These are phyloP conservation scores for Mirounga angustirostris DNA, from an alignment of 2,113 vertebrate species.

Conservation along the genomic window DNA sequence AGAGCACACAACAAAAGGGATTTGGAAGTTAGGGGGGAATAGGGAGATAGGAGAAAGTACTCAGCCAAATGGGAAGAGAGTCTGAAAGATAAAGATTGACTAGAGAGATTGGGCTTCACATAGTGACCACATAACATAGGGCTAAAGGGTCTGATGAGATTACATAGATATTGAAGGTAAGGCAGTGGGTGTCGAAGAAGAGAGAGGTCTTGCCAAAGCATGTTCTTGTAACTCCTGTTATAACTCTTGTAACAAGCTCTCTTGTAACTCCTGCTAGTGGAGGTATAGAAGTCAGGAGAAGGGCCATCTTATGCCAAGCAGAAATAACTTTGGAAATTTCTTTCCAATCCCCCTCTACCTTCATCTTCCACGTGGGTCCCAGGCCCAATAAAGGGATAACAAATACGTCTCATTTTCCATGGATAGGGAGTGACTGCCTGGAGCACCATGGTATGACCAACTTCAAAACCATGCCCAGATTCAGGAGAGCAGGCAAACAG, in stretches of 20 bases:
- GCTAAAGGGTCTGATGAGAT: neutral
- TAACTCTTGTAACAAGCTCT: neutral
- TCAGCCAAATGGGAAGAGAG: neutral
- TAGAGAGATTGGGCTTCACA: neutral
- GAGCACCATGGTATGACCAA: neutral
- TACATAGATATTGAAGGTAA: neutral
- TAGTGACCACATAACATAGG: neutral
- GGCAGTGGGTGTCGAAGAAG: neutral
- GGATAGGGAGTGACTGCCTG: neutral
- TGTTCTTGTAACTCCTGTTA: neutral
- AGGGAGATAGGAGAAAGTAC: neutral
- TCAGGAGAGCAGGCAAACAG: neutral
- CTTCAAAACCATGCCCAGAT: neutral
- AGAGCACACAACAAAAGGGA: neutral
- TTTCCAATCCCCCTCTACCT: neutral
- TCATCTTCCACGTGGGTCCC: neutral
- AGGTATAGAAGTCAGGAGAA: neutral
- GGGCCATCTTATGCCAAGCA: neutral
- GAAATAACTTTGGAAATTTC: neutral
- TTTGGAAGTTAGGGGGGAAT: neutral
- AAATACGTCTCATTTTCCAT: neutral
- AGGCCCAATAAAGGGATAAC: too few species aligned
- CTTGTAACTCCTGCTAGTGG: neutral
- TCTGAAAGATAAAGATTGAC: neutral
- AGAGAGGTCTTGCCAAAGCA: neutral